These are phyloP conservation scores for Netelia inedita DNA, from an alignment of 2,888 invertebrate species.

Conservation along the genomic window DNA sequence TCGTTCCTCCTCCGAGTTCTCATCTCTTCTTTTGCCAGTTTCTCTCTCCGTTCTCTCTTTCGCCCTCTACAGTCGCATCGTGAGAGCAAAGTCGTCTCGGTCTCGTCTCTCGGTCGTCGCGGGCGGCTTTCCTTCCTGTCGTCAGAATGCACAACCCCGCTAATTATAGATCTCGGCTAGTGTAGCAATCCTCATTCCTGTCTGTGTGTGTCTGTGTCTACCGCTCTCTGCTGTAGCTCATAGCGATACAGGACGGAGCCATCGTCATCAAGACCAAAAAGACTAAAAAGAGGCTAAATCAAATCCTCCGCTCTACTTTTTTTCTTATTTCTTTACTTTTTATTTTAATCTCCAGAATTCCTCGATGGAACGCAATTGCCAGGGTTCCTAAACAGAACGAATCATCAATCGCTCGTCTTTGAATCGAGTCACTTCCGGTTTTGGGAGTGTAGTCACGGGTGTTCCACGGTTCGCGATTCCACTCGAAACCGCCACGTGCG, in stretches of 20 bases:
- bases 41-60: slow-evolving; percentile 20
- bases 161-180: slow-evolving; percentile 66
- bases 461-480: not conserved
- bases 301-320: too few relatives aligned
- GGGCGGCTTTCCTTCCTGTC: slow-evolving; percentile 69
- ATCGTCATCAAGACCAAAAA: not conserved
- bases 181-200: slow-evolving; percentile 33
- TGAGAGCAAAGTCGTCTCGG: slow-evolving; percentile 14
- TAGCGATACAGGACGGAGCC: not conserved
- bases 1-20: slow-evolving; percentile 43
- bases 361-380: not conserved
- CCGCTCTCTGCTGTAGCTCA: not conserved
- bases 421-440: not conserved
- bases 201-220: not conserved
- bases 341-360: too few relatives aligned
- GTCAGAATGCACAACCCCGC: slow-evolving; percentile 72
- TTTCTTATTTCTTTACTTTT: too few relatives aligned
- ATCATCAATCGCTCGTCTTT: not conserved
- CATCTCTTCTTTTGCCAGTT: slow-evolving; percentile 49
- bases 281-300: too few relatives aligned
- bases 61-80: not conserved
- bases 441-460: not conserved
- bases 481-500: not conserved
- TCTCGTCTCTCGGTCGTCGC: slow-evolving; percentile 47
- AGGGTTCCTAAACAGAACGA: not conserved